Evolutionary conservation across 2,888 invertebrate species (phyloP), one percentile per base, ranked within the genome.

Genomic region (Mechanitis messenoides): DNA sequence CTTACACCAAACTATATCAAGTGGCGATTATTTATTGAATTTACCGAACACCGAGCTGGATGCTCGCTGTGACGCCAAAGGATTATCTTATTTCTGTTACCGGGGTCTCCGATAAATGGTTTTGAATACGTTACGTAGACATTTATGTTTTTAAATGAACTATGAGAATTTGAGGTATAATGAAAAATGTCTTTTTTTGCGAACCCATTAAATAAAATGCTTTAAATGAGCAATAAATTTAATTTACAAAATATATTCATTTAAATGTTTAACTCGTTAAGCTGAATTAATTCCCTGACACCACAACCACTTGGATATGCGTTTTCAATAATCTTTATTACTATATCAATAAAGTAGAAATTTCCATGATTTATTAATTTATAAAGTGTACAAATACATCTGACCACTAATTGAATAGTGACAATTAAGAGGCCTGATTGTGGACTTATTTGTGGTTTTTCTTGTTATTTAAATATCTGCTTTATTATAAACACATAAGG

Each of bases 1-100:
- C 56, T 68, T 66, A 56, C 28, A 64, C 64, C 68, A 58, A 4
- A 55, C 47, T 33, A 11, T 53, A 53, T 59, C 63, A 67, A 53
- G 45, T 50, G 58, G 59, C 64, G 68, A 68, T 67, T 68, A 68
- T 69, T 69, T 71, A 71, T 69, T 69, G 68, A 71, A 69, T 71
- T 69, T 67, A 61, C 54, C 60, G 56, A 65, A 68, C 62, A 62
- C 62, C 45, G 59, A 42, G 45, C 55, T 47, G 58, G 63, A 59
- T 59, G 62, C 62, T 63, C 63, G 64, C 65, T 65, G 66, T 66
- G 64, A 64, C 60, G 38, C 63, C 58, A 58, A 60, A 63, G 63
- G 62, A 68, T 65, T 68, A 69, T 69, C 63, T 68, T 64, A 63
- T 68, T 66, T 62, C 42, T 59, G 56, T 55, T 58, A 45, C 28